Evolutionary conservation across 2,797 vertebrate species (phyloP), one percentile per base, ranked within the genome.

Genomic region (Acipenser transmontanus): DNA sequence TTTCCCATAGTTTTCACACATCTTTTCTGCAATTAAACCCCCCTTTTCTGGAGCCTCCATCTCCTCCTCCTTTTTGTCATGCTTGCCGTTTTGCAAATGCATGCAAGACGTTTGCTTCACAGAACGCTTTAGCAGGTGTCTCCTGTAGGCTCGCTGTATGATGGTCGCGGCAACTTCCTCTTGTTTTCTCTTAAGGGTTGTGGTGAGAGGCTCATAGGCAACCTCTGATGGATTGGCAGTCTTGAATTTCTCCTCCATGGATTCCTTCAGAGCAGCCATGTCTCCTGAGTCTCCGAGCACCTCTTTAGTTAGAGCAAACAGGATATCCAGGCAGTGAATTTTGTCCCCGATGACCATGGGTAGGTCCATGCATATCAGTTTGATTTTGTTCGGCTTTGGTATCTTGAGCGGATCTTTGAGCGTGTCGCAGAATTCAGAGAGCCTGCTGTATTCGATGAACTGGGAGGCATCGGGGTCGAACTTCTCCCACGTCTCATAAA

Each of bases 401-500:
- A 99, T 91, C 68, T 69, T 87, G 66, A 99, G 83, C 0, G 97
- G 97, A 57, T 90, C 91, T 77, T 95, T 93, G 65, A 99, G 73
- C 7, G 92, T 76, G 63, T 99, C 93, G 8, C 93, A 96, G 56
- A 99, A 99, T 63, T 97, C 94, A 0, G 93, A 97, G 67, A 99
- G 87, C 8, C 77, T 87, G 71, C 81, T 79, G 65, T 98, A 99
- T 0, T 87, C 85, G 0, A 99, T 91, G 81, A 97, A 98, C 80
- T 93, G 92, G 0, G 93, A 91, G 74, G 91, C 95, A 0, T 95
- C 91, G 0, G 84, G 61, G 74, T 98, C 97, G 7, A 97, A 98
- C 79, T 91, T 98, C 83, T 98, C 95, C 97, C 96, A 99, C 0
- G 89, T 98, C 77, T 98, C 95, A 0, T 98, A 92, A 77, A 99